Conservation (phyloP, 2,113 vertebrate species). For the Phalacrocorax aristotelis region DNA sequence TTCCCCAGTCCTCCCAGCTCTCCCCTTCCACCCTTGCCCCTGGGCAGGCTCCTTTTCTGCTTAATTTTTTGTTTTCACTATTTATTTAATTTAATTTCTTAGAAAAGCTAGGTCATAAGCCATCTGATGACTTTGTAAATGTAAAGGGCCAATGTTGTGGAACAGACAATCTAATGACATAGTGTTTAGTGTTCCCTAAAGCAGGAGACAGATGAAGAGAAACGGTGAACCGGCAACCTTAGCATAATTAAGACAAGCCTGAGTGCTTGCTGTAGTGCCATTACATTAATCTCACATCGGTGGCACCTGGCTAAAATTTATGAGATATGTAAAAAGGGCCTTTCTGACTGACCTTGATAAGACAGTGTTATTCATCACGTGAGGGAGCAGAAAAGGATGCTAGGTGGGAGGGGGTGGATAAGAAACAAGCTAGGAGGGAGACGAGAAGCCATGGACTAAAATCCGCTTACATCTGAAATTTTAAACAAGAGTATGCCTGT, state of each 20-base stretch:
- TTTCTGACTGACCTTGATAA: constrained; percentile 84
- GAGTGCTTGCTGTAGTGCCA: constrained; percentile 81
- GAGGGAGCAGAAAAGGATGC: constrained; percentile 66
- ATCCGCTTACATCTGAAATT: constrained; percentile 56
- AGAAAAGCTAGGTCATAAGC: constrained; percentile 81
- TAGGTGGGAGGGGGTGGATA: neutral
- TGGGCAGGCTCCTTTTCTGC: neutral
- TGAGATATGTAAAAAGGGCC: constrained; percentile 83
- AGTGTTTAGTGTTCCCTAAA: constrained; percentile 89
- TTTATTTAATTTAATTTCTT: constrained; percentile 82
- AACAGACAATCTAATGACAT: constrained; percentile 87
- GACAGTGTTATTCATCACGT: constrained; percentile 81
- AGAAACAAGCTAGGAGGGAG: constrained; percentile 34
- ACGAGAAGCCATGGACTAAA: constrained; percentile 39
- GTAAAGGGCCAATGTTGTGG: constrained; percentile 81
- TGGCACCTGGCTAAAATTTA: constrained; percentile 87
- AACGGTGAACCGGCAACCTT: constrained; percentile 83
- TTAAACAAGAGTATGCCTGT: neutral
- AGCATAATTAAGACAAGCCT: constrained; percentile 90
- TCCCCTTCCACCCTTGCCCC: neutral
- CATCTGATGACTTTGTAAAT: constrained; percentile 87
- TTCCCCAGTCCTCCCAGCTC: neutral
- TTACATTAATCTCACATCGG: constrained; percentile 86
- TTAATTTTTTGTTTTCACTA: constrained; percentile 70
- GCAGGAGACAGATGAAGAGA: constrained; percentile 86